Percentiles rank a stretch among this genome's conserved stretches.
Evolutionary conservation across 2,113 vertebrate genomes (phyloP).

Genomic region (Mobula hypostoma): DNA sequence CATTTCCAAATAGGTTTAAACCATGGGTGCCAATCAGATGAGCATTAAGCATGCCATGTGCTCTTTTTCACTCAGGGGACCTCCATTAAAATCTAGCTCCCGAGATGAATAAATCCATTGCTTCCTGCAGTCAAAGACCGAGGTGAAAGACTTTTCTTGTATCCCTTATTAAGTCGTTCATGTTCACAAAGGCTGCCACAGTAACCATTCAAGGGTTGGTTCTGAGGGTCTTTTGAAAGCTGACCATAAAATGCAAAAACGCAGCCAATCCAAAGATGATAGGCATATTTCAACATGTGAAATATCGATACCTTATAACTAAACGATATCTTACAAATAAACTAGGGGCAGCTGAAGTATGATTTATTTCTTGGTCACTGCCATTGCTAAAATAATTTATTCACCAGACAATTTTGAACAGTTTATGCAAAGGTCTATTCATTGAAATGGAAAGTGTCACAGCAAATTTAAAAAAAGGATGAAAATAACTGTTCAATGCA

Average conservation of each 20-base stretch:
- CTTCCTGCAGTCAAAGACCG: background rate
- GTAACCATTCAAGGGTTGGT: background rate
- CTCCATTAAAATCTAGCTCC: background rate
- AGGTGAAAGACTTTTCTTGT: background rate
- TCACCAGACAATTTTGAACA: background rate
- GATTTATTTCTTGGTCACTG: background rate
- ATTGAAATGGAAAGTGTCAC: conserved; percentile 26
- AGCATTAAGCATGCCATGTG: background rate
- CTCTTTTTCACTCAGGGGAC: background rate
- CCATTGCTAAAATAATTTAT: conserved; percentile 19
- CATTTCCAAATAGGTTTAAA: background rate
- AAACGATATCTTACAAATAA: conserved; percentile 9
- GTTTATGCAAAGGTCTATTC: conserved; percentile 14
- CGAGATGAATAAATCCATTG: background rate
- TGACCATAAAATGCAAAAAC: background rate
- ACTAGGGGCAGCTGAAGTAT: background rate
- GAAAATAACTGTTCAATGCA: background rate
- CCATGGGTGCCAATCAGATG: background rate
- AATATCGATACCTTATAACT: background rate
- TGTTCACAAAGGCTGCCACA: background rate
- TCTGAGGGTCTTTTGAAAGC: background rate
- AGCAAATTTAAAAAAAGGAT: background rate
- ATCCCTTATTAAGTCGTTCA: background rate
- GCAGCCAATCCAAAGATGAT: background rate
- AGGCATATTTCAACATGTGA: background rate